Percentiles rank a stretch among this genome's conserved stretches.
Conservation (phyloP, 2,888 invertebrate genomes). For the Stratiomys singularior region DNA sequence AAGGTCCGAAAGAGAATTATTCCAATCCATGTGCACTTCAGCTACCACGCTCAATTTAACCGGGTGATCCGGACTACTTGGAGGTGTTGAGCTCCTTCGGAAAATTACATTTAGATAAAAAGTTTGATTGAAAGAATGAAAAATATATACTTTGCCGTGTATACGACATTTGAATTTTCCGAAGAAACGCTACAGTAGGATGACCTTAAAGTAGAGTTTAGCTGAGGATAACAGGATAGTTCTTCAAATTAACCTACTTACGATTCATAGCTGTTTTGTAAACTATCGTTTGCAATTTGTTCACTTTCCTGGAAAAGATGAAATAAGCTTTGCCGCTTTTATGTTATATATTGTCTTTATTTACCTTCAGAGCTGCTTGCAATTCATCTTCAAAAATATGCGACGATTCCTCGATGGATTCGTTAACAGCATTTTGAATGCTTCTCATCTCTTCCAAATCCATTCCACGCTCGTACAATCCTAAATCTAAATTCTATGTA, state of each 20-base stretch:
- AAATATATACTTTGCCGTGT: background rate
- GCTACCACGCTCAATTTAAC: conserved; percentile 55
- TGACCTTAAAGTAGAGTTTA: conserved; percentile 1
- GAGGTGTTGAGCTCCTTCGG: background rate
- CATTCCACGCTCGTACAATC: conserved; percentile 42
- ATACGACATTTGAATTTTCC: background rate
- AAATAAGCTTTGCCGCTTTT: background rate
- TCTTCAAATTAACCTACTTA: background rate
- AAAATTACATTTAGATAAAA: background rate
- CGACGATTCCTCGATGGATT: conserved; percentile 38
- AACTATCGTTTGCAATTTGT: conserved; percentile 3
- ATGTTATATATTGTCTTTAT: no score
- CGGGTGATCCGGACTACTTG: conserved; percentile 44
- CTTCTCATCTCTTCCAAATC: conserved; percentile 34
- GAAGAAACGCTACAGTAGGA: background rate
- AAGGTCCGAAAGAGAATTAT: background rate
- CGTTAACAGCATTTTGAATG: conserved; percentile 26
- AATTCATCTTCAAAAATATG: conserved; percentile 20
- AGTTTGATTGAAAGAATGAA: background rate
- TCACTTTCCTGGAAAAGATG: conserved; percentile 20
- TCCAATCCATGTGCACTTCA: conserved; percentile 56
- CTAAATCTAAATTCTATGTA: background rate
- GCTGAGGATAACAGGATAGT: background rate
- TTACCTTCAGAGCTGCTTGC: conserved; percentile 30
- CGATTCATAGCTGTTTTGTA: conserved; percentile 9